Evolutionary conservation across 2,113 vertebrate species (phyloP).

Genomic region (Lathamus discolor): DNA sequence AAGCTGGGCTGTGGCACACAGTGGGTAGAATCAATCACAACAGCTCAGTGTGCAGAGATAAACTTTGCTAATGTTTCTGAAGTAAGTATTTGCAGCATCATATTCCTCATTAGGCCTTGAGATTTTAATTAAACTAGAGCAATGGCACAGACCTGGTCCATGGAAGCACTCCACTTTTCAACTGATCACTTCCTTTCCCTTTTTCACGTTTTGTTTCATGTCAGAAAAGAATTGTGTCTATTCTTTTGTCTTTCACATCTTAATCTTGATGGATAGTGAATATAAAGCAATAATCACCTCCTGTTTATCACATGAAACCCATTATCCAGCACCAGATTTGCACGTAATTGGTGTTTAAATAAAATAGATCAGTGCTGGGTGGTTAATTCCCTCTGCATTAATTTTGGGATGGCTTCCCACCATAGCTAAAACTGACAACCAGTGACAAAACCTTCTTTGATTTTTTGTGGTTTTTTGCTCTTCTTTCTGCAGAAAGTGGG

Average conservation of each 20-base stretch:
- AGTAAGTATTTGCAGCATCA: neutral
- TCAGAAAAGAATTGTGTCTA: neutral
- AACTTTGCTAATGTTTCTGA: neutral
- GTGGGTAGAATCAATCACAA: neutral
- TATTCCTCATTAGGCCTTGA: neutral
- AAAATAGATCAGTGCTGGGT: neutral
- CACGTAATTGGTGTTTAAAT: neutral
- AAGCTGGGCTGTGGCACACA: neutral
- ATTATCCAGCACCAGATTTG: neutral
- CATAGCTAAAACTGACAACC: neutral
- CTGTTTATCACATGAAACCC: neutral
- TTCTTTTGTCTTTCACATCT: neutral
- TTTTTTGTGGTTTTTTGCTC: neutral
- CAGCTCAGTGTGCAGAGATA: rapidly evolving
- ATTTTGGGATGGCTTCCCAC: neutral
- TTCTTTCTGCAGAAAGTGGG: slow-evolving; percentile 87
- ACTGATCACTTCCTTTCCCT: rapidly evolving
- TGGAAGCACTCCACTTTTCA: neutral
- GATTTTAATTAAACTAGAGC: neutral
- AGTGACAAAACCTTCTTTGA: neutral
- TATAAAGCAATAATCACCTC: neutral
- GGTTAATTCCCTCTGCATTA: neutral
- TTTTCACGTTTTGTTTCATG: neutral
- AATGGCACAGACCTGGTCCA: neutral
- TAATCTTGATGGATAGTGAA: neutral